Evolutionary conservation across 2,113 vertebrate species (phyloP).

Genomic region (Oncorhynchus tshawytscha): DNA sequence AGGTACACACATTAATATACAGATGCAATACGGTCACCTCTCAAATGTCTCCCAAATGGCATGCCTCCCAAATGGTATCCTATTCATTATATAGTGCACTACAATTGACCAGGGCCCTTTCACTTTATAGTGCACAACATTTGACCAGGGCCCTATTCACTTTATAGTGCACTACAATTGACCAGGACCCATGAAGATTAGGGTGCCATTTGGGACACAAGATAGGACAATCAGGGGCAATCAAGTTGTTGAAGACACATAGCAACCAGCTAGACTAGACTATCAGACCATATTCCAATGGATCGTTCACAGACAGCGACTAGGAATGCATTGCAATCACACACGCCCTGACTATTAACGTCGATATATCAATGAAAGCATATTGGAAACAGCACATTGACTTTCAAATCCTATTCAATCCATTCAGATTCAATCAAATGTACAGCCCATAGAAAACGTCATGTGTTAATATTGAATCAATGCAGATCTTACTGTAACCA

Average conservation of each 20-base stretch:
- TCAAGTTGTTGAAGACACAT: conserved; percentile 37
- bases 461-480: too few relatives aligned
- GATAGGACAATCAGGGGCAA: conserved; percentile 36
- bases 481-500: too few relatives aligned
- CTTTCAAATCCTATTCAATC: not conserved
- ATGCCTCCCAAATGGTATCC: too few relatives aligned
- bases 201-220: not conserved
- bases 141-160: too few relatives aligned
- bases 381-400: not conserved
- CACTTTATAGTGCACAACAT: too few relatives aligned
- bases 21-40: conserved; percentile 36
- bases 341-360: not conserved
- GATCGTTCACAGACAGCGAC: not conserved
- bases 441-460: too few relatives aligned
- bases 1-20: conserved; percentile 74
- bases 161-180: too few relatives aligned
- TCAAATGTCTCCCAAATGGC: conserved; percentile 25
- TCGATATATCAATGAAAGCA: conserved; percentile 17
- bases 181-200: too few relatives aligned
- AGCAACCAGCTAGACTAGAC: conserved; percentile 45
- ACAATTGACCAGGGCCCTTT: too few relatives aligned
- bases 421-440: not conserved
- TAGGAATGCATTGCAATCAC: conserved; percentile 13
- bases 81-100: too few relatives aligned
- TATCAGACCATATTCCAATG: too few relatives aligned